Evolutionary conservation across 1,140 invertebrate genomes (phyloP).

Genomic region (Cyphomyrmex costatus): DNA sequence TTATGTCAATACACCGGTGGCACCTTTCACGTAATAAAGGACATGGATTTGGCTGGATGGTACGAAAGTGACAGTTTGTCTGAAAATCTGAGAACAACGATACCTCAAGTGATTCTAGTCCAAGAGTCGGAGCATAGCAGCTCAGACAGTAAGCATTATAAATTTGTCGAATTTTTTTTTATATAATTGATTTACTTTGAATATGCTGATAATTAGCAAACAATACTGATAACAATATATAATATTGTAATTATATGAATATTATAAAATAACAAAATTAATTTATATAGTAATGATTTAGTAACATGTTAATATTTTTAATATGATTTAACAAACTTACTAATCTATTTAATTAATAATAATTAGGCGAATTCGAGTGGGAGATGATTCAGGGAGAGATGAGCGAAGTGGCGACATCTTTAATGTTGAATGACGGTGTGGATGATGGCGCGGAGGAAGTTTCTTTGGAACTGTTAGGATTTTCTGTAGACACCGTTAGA

Average conservation of each 20-base stretch:
- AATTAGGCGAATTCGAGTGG: constrained; percentile 83
- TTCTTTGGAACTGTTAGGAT: constrained; percentile 75
- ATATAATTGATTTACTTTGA: not conserved
- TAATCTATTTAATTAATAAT: constrained; percentile 47
- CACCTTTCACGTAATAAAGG: constrained; percentile 84
- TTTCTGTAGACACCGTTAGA: constrained; percentile 73
- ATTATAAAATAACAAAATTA: not conserved
- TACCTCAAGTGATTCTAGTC: constrained; percentile 89
- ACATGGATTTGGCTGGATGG: constrained; percentile 91
- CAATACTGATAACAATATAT: no score
- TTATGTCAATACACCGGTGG: constrained; percentile 82
- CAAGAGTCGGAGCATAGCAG: constrained; percentile 88
- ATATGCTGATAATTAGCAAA: not conserved
- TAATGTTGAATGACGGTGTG: constrained; percentile 82
- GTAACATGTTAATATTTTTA: constrained; percentile 7
- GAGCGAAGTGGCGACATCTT: constrained; percentile 78
- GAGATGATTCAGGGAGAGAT: constrained; percentile 83
- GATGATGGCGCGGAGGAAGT: constrained; percentile 70
- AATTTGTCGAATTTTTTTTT: constrained; percentile 11
- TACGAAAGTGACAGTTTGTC: constrained; percentile 92
- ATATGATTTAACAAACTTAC: not conserved
- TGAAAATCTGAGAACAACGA: constrained; percentile 92
- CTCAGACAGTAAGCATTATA: constrained; percentile 86
- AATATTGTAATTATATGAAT: not conserved
- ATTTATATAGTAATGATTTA: not conserved